Evolutionary conservation across 2,113 vertebrate species (phyloP).

Genomic region (Gorsachius goisagi): DNA sequence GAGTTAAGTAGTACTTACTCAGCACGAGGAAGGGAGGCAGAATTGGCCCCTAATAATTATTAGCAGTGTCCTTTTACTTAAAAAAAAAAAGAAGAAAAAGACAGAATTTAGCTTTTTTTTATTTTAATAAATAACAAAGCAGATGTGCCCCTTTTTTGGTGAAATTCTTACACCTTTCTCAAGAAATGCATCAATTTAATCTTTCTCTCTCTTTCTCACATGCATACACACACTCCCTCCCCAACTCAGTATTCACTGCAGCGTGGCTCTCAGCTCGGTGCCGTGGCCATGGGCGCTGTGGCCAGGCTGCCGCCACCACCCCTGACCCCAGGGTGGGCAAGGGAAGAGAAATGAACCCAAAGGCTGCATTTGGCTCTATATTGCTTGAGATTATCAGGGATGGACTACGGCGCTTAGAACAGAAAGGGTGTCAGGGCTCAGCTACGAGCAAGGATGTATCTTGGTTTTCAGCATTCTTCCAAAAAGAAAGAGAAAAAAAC

Average conservation of each 20-base stretch:
- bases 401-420: slow-evolving; percentile 26
- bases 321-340: slow-evolving; percentile 33
- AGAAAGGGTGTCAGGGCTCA: slow-evolving; percentile 33
- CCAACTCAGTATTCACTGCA: slow-evolving; percentile 19
- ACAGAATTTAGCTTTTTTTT: slow-evolving; percentile 76
- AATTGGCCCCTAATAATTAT: slow-evolving; percentile 64
- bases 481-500: neutral
- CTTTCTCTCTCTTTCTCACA: slow-evolving; percentile 50
- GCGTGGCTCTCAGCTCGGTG: slow-evolving; percentile 31
- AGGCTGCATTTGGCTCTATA: slow-evolving; percentile 62
- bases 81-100: slow-evolving; percentile 52
- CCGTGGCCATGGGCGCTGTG: slow-evolving; percentile 40
- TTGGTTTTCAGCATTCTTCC: neutral
- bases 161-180: slow-evolving; percentile 84
- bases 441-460: neutral
- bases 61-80: slow-evolving; percentile 75
- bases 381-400: slow-evolving; percentile 72
- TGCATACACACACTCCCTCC: slow-evolving; percentile 43
- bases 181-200: slow-evolving; percentile 81
- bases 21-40: slow-evolving; percentile 33
- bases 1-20: slow-evolving; percentile 25
- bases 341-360: slow-evolving; percentile 10
- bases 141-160: slow-evolving; percentile 81
- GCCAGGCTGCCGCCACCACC: slow-evolving; percentile 19
- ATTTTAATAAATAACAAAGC: slow-evolving; percentile 81